Conservation (phyloP, 1,140 invertebrate genomes). For the Paralvinella palmiformis region DNA sequence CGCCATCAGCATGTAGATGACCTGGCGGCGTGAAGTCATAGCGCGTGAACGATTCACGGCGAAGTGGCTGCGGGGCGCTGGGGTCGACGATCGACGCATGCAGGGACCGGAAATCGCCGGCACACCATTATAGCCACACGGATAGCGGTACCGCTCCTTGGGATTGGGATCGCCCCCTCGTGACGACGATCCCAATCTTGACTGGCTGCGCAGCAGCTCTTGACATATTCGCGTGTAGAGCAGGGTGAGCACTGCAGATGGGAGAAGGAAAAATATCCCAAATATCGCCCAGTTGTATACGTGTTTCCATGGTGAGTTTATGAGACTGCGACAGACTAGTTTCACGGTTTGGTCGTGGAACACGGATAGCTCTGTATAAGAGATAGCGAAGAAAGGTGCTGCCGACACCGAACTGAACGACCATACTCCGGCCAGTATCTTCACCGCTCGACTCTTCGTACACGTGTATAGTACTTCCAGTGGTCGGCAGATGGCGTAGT, state of each 20-base stretch:
- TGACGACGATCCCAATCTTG: background rate
- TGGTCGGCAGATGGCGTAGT: constrained; percentile 30
- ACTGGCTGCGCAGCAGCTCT: constrained; percentile 61
- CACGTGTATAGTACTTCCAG: background rate
- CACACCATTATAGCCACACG: constrained; percentile 56
- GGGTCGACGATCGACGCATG: too few relatives aligned
- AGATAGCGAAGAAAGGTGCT: constrained; percentile 12
- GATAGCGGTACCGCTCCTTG: too few relatives aligned
- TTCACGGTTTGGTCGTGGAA: constrained; percentile 51
- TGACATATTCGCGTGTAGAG: constrained; percentile 77
- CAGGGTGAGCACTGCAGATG: constrained; percentile 68
- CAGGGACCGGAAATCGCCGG: too few relatives aligned
- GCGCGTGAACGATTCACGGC: constrained; percentile 17
- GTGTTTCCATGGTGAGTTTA: constrained; percentile 51
- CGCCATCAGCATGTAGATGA: constrained; percentile 76
- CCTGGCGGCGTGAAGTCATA: constrained; percentile 47
- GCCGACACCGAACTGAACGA: constrained; percentile 16
- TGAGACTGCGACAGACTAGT: constrained; percentile 47
- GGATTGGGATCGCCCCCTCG: background rate
- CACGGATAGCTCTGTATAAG: background rate
- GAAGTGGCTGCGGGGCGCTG: too few relatives aligned
- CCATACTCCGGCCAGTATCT: constrained; percentile 24
- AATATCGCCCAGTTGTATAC: constrained; percentile 73
- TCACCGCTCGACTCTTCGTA: constrained; percentile 8
- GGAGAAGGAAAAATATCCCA: constrained; percentile 74